Conservation (phyloP, 2,113 vertebrate species). For the Propithecus coquereli region DNA sequence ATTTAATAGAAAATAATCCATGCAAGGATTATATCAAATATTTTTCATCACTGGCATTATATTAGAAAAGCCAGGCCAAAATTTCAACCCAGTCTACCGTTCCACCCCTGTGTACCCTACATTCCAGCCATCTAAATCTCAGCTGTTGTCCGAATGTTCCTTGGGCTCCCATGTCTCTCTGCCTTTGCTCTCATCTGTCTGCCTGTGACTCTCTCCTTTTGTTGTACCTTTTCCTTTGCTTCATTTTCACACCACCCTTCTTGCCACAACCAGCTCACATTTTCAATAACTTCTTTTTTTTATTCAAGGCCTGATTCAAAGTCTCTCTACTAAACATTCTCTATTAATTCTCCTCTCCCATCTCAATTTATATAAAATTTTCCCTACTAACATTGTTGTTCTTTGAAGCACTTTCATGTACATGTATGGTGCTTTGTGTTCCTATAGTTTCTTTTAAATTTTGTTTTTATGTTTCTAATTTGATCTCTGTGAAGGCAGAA, state of each 20-base stretch:
- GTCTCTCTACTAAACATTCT: neutral
- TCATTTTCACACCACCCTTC: neutral
- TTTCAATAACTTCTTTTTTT: neutral
- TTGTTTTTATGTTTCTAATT: neutral
- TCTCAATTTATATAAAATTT: neutral
- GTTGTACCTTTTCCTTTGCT: neutral
- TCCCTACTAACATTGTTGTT: neutral
- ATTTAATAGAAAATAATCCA: neutral
- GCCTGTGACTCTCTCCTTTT: neutral
- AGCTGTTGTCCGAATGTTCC: neutral
- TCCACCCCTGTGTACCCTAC: neutral
- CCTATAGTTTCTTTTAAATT: neutral
- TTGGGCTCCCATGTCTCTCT: no score
- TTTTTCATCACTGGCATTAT: neutral
- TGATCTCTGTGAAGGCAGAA: neutral
- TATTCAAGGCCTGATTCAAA: neutral
- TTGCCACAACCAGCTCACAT: neutral
- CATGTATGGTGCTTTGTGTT: neutral
- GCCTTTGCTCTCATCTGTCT: neutral
- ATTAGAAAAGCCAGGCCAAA: neutral
- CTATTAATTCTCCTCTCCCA: neutral
- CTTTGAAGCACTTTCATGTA: neutral
- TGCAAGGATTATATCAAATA: neutral
- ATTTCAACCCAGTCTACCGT: neutral
- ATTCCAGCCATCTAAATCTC: neutral